A percentile compares a stretch with the other conserved stretches of the same genome.
These are phyloP conservation scores for Leucoraja ocellata DNA, from an alignment of 2,797 vertebrate species.

Conservation along the genomic window DNA sequence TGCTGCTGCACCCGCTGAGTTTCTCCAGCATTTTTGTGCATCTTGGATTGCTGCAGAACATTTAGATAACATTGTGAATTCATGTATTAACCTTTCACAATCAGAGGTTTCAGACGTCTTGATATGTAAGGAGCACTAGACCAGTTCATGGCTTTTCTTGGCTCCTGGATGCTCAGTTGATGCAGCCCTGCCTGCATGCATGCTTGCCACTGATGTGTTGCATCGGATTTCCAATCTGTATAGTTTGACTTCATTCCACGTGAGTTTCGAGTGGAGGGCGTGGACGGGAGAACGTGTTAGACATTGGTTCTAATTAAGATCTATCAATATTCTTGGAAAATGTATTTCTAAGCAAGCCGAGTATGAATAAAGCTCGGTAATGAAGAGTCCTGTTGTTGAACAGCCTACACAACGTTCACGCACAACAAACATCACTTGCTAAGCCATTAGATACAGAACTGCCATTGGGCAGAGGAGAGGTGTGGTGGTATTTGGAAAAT, in stretches of 20 bases:
- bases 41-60: too few relatives aligned
- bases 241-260: background rate
- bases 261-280: background rate
- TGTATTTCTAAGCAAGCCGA: background rate
- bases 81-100: background rate
- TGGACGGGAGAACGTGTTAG: background rate
- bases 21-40: too few relatives aligned
- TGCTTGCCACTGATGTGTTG: background rate
- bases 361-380: background rate
- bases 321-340: background rate
- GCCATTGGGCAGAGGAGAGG: background rate
- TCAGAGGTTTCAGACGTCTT: background rate
- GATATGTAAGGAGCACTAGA: background rate
- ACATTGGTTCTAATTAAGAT: background rate
- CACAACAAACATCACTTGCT: background rate
- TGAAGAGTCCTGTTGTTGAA: background rate
- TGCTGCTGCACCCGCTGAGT: too few relatives aligned
- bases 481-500: background rate
- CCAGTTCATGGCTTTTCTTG: background rate
- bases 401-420: too few relatives aligned
- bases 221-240: background rate
- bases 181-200: background rate
- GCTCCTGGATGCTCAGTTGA: background rate
- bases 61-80: background rate
- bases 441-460: background rate